Base-by-base conservation (phyloP, 2,113 vertebrate species). In the Cacatua alba region DNA sequence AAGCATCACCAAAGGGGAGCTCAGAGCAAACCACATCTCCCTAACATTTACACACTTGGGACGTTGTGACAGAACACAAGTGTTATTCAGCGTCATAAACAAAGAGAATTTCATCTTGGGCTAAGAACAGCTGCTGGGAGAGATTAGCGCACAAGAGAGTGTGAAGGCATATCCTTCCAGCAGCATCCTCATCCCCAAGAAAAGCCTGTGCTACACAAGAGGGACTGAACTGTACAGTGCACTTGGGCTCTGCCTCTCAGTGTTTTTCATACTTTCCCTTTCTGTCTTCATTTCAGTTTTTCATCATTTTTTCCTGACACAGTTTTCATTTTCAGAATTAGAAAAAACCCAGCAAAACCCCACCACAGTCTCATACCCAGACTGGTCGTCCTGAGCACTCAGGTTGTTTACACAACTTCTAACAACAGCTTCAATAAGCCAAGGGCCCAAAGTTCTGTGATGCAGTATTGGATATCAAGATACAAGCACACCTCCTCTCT, bases 81-180 rank as follows among this genome's bases (percentile, higher is more conserved):
- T 48, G 70, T 90, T 89, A 82, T 95, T 95, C 88, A 97, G 69
- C 86, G 39, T 62, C 41, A 90, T 33, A 75, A 91, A 97, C 93
- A 97, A 97, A 96, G 88, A 72, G 82, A 96, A 94, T 91, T 95
- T 96, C 31, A 95, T 92, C 59, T 94, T 5, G 2, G 60, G 37
- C 82, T 86, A 86, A 62, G 71, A 94, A 64, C 78, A 92, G 94
- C 91, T 92, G 92, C 72, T 90, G 65, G 48, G 37, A 88, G 59
- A 93, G 41, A 91, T 88, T 11, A 79, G 59, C 4, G 8, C 70
- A 95, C 10, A 64, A 64, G 64, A 44, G 8, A 41, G 39, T 80
- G 63, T 2, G 25, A 84, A 43, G 26, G 64, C 59, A 75, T 23
- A 55, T 67, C 70, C 76, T 87, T 88, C 46, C 52, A 96, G 68